These are phyloP conservation scores for Electrophaes corylata DNA, from an alignment of 2,888 invertebrate genomes.

Conservation along the genomic window DNA sequence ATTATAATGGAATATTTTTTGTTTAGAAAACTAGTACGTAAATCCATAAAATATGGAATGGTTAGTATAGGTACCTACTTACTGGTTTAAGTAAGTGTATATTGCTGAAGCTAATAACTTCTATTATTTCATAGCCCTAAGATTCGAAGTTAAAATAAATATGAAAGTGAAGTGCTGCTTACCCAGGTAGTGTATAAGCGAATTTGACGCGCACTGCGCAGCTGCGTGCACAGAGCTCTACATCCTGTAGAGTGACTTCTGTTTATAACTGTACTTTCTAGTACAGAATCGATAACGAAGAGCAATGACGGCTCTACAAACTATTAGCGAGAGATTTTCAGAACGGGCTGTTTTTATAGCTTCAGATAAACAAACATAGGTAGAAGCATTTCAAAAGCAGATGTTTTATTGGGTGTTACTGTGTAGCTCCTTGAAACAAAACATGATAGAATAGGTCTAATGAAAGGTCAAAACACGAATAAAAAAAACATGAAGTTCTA, in stretches of 20 bases:
- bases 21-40: too few species aligned
- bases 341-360: constrained; percentile 11
- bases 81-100: too few species aligned
- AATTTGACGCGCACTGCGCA: background rate
- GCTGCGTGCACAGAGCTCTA: background rate
- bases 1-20: too few species aligned
- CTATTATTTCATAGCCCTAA: too few species aligned
- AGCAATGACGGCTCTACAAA: constrained; percentile 17
- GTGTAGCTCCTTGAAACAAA: constrained; percentile 4
- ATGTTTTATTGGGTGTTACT: constrained; percentile 16
- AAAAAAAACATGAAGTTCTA: too few species aligned
- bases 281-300: constrained; percentile 16
- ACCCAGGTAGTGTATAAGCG: too few species aligned
- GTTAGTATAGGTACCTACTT: too few species aligned
- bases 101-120: too few species aligned
- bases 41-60: too few species aligned
- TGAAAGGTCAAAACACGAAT: background rate
- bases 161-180: too few species aligned
- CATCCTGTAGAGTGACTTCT: background rate
- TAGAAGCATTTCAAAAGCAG: constrained; percentile 9
- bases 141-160: too few species aligned
- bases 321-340: constrained; percentile 11
- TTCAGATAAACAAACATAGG: constrained; percentile 17
- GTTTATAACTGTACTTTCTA: constrained; percentile 8
- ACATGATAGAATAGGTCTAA: background rate